Evolutionary conservation across 2,888 invertebrate genomes (phyloP), one percentile per base, ranked within the genome.

Genomic region (Lasioglossum zephyrum): DNA sequence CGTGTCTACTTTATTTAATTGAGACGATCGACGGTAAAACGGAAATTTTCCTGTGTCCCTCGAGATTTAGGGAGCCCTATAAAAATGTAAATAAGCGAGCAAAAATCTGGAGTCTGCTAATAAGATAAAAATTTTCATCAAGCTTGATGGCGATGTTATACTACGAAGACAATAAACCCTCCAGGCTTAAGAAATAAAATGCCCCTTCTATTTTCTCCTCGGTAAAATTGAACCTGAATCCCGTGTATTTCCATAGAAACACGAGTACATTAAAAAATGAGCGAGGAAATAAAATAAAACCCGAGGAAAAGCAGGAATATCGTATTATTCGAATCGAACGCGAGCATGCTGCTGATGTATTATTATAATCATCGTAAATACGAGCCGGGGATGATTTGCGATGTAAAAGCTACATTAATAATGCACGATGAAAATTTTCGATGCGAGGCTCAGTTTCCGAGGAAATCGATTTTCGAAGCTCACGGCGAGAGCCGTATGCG

Each of bases 381-480:
- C 16, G n/a, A 18, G 63, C 31, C 6, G 63, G 31, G 16, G 6
- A 31, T 63, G 13, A 18, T 11, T 57, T n/a, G n/a, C 9, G 9
- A n/a, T n/a, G 9, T 4, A 11, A n/a, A 57, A 31, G 63, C 6
- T 5, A 16, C 26, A 63, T 31, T 63, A 63, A 31, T 31, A 31
- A 63, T 60, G 60, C 26, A 63, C 16, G 16, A 63, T 2, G 16
- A 16, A 63, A 31, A 16, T 63, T 31, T 18, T 31, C 63, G 31
- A 5, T 11, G 6, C 31, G 16, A 63, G 63, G 13, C 31, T 16
- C 63, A 6, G 63, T 31, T 63, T 63, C 31, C 63, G 31, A 2
- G 31, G 11, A 16, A 63, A 63, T 63, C 63, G 63, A 63, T 63
- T 63, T 13, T 31, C 63, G 63, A 63, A 63, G 63, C 63, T 63